Conservation (phyloP, 2,797 vertebrate genomes). For the Scolopax bukidnonensis region DNA sequence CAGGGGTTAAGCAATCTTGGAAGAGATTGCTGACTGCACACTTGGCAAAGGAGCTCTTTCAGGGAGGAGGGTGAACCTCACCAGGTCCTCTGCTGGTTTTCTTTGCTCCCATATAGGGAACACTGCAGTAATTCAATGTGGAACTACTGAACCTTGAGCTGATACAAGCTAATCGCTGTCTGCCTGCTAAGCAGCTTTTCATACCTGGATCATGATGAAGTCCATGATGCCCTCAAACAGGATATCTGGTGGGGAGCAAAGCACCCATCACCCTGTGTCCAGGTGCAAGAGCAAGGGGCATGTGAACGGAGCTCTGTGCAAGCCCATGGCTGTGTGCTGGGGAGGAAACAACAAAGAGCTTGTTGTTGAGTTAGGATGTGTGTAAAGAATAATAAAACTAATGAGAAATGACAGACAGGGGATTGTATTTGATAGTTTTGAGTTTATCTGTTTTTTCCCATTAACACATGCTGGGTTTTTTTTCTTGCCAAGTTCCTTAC, state of each 20-base stretch:
- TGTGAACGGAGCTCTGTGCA: rapidly evolving
- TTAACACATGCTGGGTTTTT: not conserved
- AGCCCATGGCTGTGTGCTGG: rapidly evolving
- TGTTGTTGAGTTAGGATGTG: not conserved
- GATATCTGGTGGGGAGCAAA: not conserved
- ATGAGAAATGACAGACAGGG: not conserved
- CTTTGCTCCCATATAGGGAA: not conserved
- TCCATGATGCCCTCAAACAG: not conserved
- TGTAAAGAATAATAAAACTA: not conserved
- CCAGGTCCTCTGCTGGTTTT: not conserved
- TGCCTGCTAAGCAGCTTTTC: not conserved
- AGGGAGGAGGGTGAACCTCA: not conserved
- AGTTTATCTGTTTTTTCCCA: not conserved
- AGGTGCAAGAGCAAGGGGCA: not conserved
- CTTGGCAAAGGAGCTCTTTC: not conserved
- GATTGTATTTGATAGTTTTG: not conserved
- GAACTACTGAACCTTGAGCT: not conserved
- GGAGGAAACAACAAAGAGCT: not conserved
- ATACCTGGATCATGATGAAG: not conserved
- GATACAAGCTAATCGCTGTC: not conserved
- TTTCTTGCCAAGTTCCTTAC: not conserved
- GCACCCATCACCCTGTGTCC: rapidly evolving
- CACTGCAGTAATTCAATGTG: not conserved
- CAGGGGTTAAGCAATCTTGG: not conserved
- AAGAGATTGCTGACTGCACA: not conserved